A percentile compares a stretch with the other conserved stretches of the same genome.
phyloP scores from a whole-genome alignment of 2,113 vertebrate species.

The Poecile atricapillus region DNA sequence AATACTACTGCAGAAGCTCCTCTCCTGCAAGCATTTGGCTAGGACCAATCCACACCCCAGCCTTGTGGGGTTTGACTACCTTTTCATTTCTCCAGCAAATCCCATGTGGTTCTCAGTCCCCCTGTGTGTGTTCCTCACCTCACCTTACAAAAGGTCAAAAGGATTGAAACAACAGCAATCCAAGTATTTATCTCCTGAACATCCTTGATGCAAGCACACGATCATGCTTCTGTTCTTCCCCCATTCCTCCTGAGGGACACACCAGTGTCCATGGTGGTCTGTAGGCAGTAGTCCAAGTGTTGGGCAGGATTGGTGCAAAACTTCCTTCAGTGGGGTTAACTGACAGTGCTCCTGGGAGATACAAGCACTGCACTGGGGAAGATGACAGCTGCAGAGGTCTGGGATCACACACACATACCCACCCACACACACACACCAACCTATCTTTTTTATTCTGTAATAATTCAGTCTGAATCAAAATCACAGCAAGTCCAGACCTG shows the following conservation, averaged over 20 bases:
- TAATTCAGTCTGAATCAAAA: neutral
- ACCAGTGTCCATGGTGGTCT: too few species aligned
- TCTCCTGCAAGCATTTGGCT: neutral
- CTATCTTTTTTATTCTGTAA: neutral
- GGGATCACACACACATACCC: neutral
- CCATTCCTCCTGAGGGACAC: neutral
- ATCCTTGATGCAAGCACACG: neutral
- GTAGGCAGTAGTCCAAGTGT: neutral
- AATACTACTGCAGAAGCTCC: neutral
- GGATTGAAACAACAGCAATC: neutral
- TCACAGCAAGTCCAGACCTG: neutral
- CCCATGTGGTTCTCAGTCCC: neutral
- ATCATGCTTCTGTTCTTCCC: neutral
- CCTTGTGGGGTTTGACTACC: fast-evolving
- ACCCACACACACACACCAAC: fast-evolving
- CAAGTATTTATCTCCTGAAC: neutral
- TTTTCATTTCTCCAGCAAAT: neutral
- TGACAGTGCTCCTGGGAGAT: neutral
- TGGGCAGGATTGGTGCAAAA: neutral
- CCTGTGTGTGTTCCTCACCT: neutral
- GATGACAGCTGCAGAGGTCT: neutral
- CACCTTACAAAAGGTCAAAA: neutral
- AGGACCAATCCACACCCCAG: neutral
- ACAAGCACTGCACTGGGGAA: neutral
- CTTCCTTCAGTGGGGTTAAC: neutral